These are phyloP conservation scores for Ectemnius lituratus DNA, from an alignment of 2,888 invertebrate genomes.

Conservation along the genomic window DNA sequence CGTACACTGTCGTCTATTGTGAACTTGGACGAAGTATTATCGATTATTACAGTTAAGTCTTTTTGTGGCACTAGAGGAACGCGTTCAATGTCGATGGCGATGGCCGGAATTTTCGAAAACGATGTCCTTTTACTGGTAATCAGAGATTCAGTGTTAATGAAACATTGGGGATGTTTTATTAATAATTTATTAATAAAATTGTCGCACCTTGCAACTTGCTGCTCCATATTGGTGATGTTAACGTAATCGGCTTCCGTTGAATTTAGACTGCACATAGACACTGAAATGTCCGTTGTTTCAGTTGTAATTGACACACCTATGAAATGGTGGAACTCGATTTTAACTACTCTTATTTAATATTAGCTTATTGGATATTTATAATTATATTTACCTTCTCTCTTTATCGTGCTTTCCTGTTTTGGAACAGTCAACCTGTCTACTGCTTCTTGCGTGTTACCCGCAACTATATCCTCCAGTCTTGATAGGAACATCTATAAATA, in stretches of 20 bases:
- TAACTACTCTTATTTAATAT: too few species aligned
- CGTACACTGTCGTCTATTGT: conserved; percentile 28
- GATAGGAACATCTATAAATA: conserved; percentile 82
- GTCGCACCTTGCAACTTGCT: conserved; percentile 70
- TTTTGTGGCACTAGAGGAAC: conserved; percentile 58
- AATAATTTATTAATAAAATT: not conserved
- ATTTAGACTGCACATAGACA: conserved; percentile 79
- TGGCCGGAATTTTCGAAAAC: conserved; percentile 67
- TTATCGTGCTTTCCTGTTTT: conserved; percentile 72
- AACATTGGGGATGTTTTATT: not conserved
- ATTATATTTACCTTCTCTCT: conserved; percentile 73
- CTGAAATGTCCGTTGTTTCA: conserved; percentile 79
- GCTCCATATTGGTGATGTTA: conserved; percentile 71
- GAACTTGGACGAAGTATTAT: conserved; percentile 49
- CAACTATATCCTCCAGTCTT: conserved; percentile 83
- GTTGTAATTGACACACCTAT: conserved; percentile 78
- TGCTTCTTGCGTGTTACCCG: conserved; percentile 69
- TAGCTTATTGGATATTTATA: too few species aligned
- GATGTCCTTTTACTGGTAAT: conserved; percentile 71
- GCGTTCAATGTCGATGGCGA: conserved; percentile 66
- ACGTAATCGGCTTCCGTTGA: conserved; percentile 79
- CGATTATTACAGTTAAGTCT: conserved; percentile 13
- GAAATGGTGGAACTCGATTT: too few species aligned
- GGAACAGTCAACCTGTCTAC: conserved; percentile 76
- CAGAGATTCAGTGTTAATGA: not conserved